phyloP scores from a whole-genome alignment of 2,888 invertebrate genomes.

The Tetranychus piercei region DNA sequence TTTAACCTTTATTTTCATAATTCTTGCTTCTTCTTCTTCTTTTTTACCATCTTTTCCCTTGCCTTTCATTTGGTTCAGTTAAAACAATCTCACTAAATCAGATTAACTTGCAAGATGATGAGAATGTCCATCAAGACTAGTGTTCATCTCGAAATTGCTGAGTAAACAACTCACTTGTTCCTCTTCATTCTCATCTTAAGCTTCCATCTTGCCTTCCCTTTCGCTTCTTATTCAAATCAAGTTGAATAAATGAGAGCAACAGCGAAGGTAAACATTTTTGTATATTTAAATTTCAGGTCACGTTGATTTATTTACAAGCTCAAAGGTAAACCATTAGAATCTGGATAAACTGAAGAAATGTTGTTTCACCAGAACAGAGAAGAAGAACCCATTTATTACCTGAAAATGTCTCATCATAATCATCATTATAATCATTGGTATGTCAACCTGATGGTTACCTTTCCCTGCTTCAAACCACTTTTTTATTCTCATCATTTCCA shows the following conservation, averaged over 20 bases:
- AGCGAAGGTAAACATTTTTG: not conserved
- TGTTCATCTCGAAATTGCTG: not conserved
- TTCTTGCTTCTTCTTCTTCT: not conserved
- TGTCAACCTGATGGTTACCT: not conserved
- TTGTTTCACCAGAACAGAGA: too few relatives aligned
- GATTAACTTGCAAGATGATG: not conserved
- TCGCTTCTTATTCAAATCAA: not conserved
- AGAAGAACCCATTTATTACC: too few relatives aligned
- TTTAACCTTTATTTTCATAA: too few relatives aligned
- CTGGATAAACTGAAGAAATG: not conserved
- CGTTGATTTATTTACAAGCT: not conserved
- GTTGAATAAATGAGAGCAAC: not conserved
- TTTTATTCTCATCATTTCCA: not conserved
- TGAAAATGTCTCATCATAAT: not conserved
- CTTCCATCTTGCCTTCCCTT: not conserved
- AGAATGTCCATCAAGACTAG: not conserved
- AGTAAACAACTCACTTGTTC: not conserved
- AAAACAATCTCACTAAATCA: not conserved
- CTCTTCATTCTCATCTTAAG: not conserved
- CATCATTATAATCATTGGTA: not conserved
- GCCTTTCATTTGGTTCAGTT: not conserved
- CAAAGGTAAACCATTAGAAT: not conserved
- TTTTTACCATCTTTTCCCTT: not conserved
- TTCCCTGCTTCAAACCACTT: not conserved
- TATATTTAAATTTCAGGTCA: constrained; percentile 1